Base-by-base conservation (phyloP, 53 echinoderm and acorn worm species). In the Apostichopus leukothele region DNA sequence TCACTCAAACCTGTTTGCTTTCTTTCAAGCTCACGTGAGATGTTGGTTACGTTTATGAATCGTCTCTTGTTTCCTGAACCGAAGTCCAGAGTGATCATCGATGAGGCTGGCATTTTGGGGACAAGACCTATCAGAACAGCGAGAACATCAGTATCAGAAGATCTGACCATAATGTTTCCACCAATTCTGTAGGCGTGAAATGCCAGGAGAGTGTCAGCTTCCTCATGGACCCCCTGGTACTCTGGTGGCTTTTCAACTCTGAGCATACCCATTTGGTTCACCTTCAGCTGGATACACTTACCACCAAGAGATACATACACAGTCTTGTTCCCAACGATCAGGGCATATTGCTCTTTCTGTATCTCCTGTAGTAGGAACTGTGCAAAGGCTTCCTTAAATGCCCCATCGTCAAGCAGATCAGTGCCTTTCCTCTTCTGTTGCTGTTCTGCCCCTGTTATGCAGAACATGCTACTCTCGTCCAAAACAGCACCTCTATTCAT, bases 181-280 rank as follows among this genome's bases (percentile, higher is more conserved):
- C 51, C 81, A 66, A 89, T 53, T 73, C 51, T 89, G 89, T 83
- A 19, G 66, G 89, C 74, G 67, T 83, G 83, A 23, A 89, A 81
- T 90, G 91, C 91, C 51, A 90, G 55, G 4, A 88, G 77, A 13
- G 91, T 90, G 78, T 90, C 91, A 74, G 86, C 90, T 67, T 90
- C 85, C 63, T 89, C 79, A 18, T 89, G 89, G 20, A 16, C 22
- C 67, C 91, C 81, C 73, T 91, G 88, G 7, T 52, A 50, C 89
- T 91, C 83, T 27, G 14, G 19, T 89, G 91, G 89, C 67, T 73
- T 19, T 71, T 92, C 89, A 89, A 85, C 89, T 39, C 11, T 78
- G 13, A 89, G 60, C 67, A 92, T 14, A 25, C 89, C 92, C 89
- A 89, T 89, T 8, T 51, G 6, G 76, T 92, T 89, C 23, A 89